Evolutionary conservation across 2,888 invertebrate species (phyloP).

Genomic region (Drosophila kokeensis): DNA sequence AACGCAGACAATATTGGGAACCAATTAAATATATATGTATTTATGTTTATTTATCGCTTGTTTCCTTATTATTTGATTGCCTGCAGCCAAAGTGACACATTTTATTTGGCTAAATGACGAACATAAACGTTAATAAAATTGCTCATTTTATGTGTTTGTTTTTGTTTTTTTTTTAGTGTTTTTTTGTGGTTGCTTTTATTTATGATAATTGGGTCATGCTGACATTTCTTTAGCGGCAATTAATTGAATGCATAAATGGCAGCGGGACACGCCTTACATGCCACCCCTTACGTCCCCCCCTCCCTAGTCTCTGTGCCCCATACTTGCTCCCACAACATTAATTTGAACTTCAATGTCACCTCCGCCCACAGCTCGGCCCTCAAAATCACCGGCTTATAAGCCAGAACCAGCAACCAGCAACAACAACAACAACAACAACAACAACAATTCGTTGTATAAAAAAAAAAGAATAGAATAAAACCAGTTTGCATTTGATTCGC

Average conservation of each 20-base stretch:
- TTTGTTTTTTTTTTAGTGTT: background rate
- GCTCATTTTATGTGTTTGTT: conserved; percentile 17
- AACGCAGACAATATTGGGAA: background rate
- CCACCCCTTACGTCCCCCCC: background rate
- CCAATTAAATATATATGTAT: conserved; percentile 3
- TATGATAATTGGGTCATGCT: conserved; percentile 69
- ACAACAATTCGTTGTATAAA: conserved; percentile 1
- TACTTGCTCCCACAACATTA: background rate
- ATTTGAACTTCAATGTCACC: conserved; percentile 23
- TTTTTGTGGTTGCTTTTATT: conserved; percentile 14
- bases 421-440: background rate
- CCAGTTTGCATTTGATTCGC: conserved; percentile 68
- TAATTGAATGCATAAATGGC: conserved; percentile 53
- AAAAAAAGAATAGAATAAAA: conserved; percentile 31
- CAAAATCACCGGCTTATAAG: conserved; percentile 46
- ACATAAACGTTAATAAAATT: conserved; percentile 31
- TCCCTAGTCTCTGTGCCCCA: background rate
- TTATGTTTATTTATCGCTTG: conserved; percentile 6
- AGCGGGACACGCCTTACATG: conserved; percentile 32
- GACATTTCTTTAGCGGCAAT: conserved; percentile 52
- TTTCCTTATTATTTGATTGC: conserved; percentile 17
- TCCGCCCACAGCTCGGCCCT: conserved; percentile 29
- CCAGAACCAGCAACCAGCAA: conserved; percentile 12
- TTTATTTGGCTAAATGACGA: conserved; percentile 41
- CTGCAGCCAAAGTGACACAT: conserved; percentile 9